Evolutionary conservation across 2,888 invertebrate genomes (phyloP).

Genomic region (Leucozona laternaria): DNA sequence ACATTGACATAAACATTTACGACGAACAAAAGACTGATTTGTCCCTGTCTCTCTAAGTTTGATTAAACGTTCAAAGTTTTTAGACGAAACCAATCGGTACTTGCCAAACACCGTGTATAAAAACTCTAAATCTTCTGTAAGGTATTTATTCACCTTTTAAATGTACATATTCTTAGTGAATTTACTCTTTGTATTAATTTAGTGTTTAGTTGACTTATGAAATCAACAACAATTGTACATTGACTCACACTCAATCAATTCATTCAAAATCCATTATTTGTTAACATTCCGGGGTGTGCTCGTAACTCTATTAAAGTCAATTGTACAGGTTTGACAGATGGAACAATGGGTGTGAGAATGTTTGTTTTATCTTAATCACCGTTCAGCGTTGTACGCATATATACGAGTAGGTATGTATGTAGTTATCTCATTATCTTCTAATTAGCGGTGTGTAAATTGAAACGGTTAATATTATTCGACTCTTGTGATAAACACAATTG

Average conservation of each 20-base stretch:
- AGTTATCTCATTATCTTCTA: slow-evolving; percentile 18
- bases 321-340: neutral
- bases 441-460: slow-evolving; percentile 42
- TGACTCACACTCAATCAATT: neutral
- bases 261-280: slow-evolving; percentile 10
- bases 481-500: slow-evolving; percentile 35
- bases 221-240: neutral
- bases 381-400: neutral
- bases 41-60: no score
- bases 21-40: no score
- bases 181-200: slow-evolving; percentile 12
- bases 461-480: slow-evolving; percentile 18
- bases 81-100: neutral
- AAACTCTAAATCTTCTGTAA: neutral
- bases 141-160: neutral
- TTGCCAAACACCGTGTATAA: neutral
- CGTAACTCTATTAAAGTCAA: neutral
- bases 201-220: neutral
- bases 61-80: no score
- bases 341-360: neutral
- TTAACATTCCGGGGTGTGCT: slow-evolving; percentile 8
- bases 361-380: slow-evolving; percentile 23
- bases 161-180: no score
- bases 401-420: neutral
- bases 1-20: no score